Evolutionary conservation across 2,113 vertebrate species (phyloP), one percentile per base, ranked within the genome.

Genomic region (Peromyscus leucopus): DNA sequence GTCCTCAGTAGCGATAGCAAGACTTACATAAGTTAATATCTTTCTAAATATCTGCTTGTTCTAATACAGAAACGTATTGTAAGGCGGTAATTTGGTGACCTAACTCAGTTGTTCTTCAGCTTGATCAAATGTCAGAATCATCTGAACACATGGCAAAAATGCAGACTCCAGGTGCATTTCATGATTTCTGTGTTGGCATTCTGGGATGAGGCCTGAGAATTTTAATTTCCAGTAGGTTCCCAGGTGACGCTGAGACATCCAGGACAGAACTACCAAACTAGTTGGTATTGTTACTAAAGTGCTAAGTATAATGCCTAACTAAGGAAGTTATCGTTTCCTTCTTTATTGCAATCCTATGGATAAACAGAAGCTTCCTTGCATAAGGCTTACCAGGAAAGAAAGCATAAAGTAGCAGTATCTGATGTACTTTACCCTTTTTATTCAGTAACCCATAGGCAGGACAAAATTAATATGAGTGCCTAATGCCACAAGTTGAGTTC

Each of bases 351-450:
- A 75, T 79, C 51, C 19, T 57, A 28, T 74, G 2, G 4, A 71
- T 5, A 95, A 91, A 89, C 16, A 9, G 1, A 95, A 72, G 92
- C 74, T 76, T 82, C 80, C 61, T 94, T 88, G 57, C 10, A 51
- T 76, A 84, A 51, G 28, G 93, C 82, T 95, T 72, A 67, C 90
- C 83, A 92, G 69, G 80, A 95, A 96, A 93, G 21, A 51, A 71
- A 88, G 13, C 21, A 75, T 90, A 72, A 92, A 92, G 78, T n/a
- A 87, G 31, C 17, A 93, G 28, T 63, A 76, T 71, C 67, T n/a
- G 0, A 95, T 82, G 4, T 42, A 59, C 15, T 83, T 79, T 85
- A 94, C 55, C 22, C 48, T 61, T 74, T 90, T 63, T 82, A 87
- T 69, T 83, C 24, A 59, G 5, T 78, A 90, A 89, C 46, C 42